phyloP scores from a whole-genome alignment of 2,113 vertebrate species.

The Thalassarche chlororhynchos region DNA sequence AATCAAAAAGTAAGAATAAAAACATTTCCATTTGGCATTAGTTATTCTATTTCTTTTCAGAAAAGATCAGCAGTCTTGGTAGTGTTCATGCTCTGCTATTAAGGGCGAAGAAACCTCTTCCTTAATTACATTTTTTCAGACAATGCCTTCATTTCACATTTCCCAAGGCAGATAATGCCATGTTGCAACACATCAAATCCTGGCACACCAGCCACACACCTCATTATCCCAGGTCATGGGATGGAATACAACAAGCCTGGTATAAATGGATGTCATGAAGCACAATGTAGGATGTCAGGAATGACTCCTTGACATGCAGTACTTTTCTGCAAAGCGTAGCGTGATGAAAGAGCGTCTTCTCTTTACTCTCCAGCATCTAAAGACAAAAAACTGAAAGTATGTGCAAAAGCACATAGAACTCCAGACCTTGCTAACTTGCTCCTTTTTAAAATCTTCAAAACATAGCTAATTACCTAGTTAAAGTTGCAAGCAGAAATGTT shows the following conservation, averaged over 20 bases:
- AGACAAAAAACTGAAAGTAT: neutral
- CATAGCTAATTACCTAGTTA: neutral
- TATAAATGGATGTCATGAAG: conserved; percentile 13
- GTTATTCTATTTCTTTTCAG: neutral
- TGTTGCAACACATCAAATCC: neutral
- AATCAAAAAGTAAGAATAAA: neutral
- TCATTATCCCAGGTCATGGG: conserved; percentile 2
- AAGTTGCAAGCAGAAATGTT: neutral
- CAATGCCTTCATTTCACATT: conserved; percentile 21
- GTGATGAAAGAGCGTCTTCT: neutral
- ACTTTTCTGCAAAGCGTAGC: neutral
- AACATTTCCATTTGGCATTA: neutral
- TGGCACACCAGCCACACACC: neutral
- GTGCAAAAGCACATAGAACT: neutral
- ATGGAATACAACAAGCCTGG: neutral
- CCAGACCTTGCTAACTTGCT: neutral
- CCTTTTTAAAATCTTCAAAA: neutral
- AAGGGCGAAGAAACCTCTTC: conserved; percentile 1
- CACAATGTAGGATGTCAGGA: neutral
- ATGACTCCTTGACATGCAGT: neutral
- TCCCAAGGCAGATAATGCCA: conserved; percentile 44
- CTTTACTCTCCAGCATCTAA: neutral
- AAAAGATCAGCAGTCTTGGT: neutral
- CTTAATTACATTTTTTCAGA: conserved; percentile 36
- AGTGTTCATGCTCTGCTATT: neutral